These are phyloP conservation scores for Pseudopodoces humilis DNA, from an alignment of 2,113 vertebrate genomes.

Conservation along the genomic window DNA sequence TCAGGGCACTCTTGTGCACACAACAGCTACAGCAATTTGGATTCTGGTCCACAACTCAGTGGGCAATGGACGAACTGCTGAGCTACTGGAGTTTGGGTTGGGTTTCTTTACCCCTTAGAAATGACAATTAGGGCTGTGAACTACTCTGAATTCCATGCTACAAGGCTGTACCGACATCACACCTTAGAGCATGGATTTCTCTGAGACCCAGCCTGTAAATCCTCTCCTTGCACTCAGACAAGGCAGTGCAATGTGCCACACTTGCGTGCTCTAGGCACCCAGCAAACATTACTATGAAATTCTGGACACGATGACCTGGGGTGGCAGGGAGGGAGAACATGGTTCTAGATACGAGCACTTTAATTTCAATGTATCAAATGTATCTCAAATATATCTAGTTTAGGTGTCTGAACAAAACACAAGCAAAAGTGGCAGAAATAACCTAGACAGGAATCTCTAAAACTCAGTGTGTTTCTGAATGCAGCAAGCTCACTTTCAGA, in stretches of 20 bases:
- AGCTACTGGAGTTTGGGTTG: not conserved
- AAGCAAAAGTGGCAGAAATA: not conserved
- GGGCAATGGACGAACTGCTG: not conserved
- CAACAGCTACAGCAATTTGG: not conserved
- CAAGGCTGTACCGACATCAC: not conserved
- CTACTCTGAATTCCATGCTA: not conserved
- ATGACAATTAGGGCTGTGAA: not conserved
- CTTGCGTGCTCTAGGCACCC: not conserved
- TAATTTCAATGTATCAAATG: not conserved
- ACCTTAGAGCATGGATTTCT: rapidly evolving
- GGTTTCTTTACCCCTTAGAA: not conserved
- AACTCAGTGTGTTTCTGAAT: not conserved
- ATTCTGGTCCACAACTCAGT: not conserved
- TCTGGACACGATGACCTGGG: not conserved
- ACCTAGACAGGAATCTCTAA: not conserved
- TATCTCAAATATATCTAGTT: not conserved
- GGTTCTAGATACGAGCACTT: not conserved
- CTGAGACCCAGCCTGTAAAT: not conserved
- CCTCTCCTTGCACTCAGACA: not conserved
- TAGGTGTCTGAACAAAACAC: not conserved
- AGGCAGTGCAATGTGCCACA: not conserved
- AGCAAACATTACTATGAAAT: not conserved
- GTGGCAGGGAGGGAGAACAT: not conserved
- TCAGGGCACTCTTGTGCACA: not conserved
- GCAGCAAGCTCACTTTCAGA: not conserved